Percentiles rank a stretch among this genome's conserved stretches.
Conservation (phyloP, 2,888 invertebrate species). For the Ormyrus rosae region DNA sequence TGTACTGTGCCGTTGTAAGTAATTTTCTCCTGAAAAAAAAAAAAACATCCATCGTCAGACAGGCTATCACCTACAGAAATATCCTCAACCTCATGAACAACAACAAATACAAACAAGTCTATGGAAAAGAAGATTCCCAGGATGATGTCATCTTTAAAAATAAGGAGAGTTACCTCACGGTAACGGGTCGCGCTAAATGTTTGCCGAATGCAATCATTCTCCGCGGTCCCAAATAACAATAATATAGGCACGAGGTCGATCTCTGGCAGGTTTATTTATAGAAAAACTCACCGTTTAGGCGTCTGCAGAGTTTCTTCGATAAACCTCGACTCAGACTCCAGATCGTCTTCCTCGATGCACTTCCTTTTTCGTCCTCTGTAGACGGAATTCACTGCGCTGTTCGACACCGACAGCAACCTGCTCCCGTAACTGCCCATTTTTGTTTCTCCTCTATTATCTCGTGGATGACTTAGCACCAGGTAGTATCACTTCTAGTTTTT, state of each 20-base stretch:
- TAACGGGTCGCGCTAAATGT: conserved; percentile 14
- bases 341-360: conserved; percentile 77
- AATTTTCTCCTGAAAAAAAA: conserved; percentile 79
- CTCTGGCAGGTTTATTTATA: conserved; percentile 29
- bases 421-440: conserved; percentile 71
- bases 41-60: conserved; percentile 2
- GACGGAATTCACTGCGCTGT: conserved; percentile 71
- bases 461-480: too few relatives aligned
- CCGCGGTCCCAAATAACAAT: background rate
- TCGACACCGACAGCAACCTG: conserved; percentile 70
- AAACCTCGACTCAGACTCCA: conserved; percentile 77
- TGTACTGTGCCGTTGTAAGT: conserved; percentile 85
- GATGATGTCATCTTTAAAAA: conserved; percentile 55
- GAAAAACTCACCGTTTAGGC: conserved; percentile 77
- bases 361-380: conserved; percentile 78
- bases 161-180: conserved; percentile 45
- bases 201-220: conserved; percentile 29
- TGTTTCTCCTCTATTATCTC: too few relatives aligned
- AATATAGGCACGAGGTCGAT: background rate
- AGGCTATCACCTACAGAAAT: conserved; percentile 43
- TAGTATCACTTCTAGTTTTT: too few relatives aligned
- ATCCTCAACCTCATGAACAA: conserved; percentile 29
- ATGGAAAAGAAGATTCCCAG: conserved; percentile 42
- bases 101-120: background rate
- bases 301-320: conserved; percentile 79